phyloP scores from a whole-genome alignment of 2,797 vertebrate species.

The Cirrhinus mrigala region DNA sequence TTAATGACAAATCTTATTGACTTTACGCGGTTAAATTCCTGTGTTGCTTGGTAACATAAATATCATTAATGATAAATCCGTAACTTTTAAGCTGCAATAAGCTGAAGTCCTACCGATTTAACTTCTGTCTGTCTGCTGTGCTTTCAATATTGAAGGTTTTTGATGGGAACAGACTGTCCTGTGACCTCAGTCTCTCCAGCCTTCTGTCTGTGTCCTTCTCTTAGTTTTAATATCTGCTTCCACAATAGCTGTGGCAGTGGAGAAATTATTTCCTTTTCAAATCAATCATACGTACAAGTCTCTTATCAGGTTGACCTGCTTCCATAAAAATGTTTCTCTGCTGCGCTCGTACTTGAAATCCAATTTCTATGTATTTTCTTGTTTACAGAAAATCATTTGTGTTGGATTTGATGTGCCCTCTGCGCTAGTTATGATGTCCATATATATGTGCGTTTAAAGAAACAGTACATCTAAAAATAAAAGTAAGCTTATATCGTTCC shows the following conservation, averaged over 20 bases:
- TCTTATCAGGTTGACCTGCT: slow-evolving; percentile 73
- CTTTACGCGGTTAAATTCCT: not conserved
- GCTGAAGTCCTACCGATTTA: slow-evolving; percentile 26
- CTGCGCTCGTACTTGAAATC: slow-evolving; percentile 43
- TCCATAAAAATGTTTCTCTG: slow-evolving; percentile 68
- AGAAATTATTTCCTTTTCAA: slow-evolving; percentile 75
- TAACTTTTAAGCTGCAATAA: not conserved
- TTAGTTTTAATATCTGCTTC: slow-evolving; percentile 68
- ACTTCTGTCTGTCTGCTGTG: slow-evolving; percentile 54
- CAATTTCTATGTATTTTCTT: slow-evolving; percentile 57
- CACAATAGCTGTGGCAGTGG: slow-evolving; percentile 66
- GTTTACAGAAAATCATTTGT: slow-evolving; percentile 50
- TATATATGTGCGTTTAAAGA: slow-evolving; percentile 9
- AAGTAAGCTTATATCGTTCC: not conserved
- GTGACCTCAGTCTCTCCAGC: slow-evolving; percentile 20
- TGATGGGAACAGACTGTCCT: slow-evolving; percentile 46
- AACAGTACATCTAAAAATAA: not conserved
- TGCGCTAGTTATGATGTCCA: slow-evolving; percentile 20
- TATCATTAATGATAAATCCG: not conserved
- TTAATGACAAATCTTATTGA: not conserved
- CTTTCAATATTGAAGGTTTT: slow-evolving; percentile 58
- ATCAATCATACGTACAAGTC: slow-evolving; percentile 76
- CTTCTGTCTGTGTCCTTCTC: slow-evolving; percentile 46
- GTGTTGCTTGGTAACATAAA: not conserved
- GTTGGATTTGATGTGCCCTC: slow-evolving; percentile 39